A percentile compares a stretch with the other conserved stretches of the same genome.
Evolutionary conservation across 2,888 invertebrate species (phyloP).

Genomic region (Trachelus stipa): DNA sequence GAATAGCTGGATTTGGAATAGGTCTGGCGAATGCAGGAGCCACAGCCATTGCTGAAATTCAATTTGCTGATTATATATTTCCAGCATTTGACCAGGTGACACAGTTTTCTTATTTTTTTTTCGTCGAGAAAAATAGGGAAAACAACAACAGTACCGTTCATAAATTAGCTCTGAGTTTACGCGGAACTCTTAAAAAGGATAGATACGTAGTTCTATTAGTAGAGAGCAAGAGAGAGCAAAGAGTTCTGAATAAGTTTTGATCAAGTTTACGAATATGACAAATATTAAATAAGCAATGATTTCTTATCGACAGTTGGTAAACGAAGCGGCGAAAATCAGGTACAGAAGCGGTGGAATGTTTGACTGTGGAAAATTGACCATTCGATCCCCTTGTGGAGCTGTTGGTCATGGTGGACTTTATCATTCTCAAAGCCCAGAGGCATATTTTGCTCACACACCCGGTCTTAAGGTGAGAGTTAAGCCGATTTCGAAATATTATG

Average conservation of each 20-base stretch:
- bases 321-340: constrained; percentile 94
- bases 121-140: background rate
- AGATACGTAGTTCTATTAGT: background rate
- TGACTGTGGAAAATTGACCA: constrained; percentile 90
- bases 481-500: background rate
- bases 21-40: constrained; percentile 91
- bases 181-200: too few species aligned
- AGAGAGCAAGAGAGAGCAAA: background rate
- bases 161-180: background rate
- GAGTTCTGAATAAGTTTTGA: background rate
- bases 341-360: constrained; percentile 93
- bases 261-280: background rate
- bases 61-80: constrained; percentile 99
- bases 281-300: background rate
- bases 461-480: constrained; percentile 79
- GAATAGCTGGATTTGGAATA: constrained; percentile 97
- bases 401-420: constrained; percentile 98
- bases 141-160: background rate
- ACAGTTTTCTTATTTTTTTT: background rate
- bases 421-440: constrained; percentile 98
- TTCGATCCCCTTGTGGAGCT: constrained; percentile 94
- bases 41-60: constrained; percentile 98
- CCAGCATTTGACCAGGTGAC: constrained; percentile 97
- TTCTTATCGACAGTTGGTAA: constrained; percentile 72
- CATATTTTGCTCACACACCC: constrained; percentile 95